Conservation (phyloP, 2,113 vertebrate species). For the Malurus cyaneus region DNA sequence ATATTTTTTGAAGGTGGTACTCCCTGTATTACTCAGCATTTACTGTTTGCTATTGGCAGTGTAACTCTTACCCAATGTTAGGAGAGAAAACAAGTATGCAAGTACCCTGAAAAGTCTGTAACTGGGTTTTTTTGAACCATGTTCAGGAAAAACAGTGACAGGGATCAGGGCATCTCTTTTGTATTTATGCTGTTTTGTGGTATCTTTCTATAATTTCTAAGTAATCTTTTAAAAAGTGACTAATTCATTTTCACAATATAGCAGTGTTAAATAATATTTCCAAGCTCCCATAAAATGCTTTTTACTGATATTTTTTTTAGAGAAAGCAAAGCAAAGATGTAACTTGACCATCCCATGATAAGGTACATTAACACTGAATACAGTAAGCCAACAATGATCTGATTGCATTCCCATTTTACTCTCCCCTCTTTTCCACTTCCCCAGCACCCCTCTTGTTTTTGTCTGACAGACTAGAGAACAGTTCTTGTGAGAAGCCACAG, state of each 20-base stretch:
- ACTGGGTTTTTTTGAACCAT: not conserved
- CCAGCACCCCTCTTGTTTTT: not conserved
- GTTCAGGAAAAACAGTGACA: not conserved
- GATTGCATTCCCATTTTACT: not conserved
- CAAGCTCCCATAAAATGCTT: not conserved
- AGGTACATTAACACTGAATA: not conserved
- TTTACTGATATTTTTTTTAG: not conserved
- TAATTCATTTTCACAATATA: not conserved
- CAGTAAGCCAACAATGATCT: not conserved
- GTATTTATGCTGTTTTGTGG: accelerated
- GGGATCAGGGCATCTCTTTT: not conserved
- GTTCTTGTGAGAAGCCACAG: not conserved
- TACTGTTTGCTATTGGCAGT: not conserved
- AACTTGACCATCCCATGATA: not conserved
- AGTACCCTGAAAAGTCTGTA: accelerated
- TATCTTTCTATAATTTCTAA: not conserved
- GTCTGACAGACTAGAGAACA: not conserved
- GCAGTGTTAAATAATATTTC: not conserved
- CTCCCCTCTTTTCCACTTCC: not conserved
- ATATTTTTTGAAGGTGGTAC: not conserved
- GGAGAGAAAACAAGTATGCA: not conserved
- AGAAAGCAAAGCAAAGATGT: not conserved
- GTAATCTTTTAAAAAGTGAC: not conserved
- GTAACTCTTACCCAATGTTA: too few relatives aligned
- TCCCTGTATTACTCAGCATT: not conserved